These are phyloP conservation scores for Hyles vespertilio DNA, from an alignment of 1,140 invertebrate species.

Conservation along the genomic window DNA sequence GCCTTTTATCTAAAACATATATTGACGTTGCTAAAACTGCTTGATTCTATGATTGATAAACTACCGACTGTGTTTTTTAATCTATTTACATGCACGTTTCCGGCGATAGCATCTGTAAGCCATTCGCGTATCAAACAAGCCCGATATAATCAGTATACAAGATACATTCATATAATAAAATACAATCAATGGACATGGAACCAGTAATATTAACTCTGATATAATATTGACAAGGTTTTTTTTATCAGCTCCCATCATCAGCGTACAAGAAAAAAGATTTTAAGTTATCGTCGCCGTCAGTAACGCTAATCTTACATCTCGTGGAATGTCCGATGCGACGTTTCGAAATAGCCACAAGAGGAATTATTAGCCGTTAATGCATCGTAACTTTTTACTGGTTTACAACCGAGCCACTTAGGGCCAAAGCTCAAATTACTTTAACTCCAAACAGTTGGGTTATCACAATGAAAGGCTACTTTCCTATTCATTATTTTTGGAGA, in stretches of 20 bases:
- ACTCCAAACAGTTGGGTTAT: conserved; percentile 22
- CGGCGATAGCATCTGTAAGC: no score
- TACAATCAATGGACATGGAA: conserved; percentile 47
- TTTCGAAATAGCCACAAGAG: conserved; percentile 60
- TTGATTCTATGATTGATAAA: no score
- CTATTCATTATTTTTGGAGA: conserved; percentile 5
- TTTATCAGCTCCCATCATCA: conserved; percentile 50
- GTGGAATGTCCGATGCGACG: conserved; percentile 43
- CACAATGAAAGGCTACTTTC: conserved; percentile 8
- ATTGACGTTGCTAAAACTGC: no score
- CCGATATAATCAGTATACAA: conserved; percentile 21
- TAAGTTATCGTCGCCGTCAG: conserved; percentile 63
- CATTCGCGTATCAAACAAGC: no score
- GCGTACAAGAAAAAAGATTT: conserved; percentile 61
- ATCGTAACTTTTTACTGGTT: conserved; percentile 51
- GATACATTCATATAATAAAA: conserved; percentile 51
- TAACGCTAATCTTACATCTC: conserved; percentile 60
- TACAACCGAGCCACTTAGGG: conserved; percentile 41
- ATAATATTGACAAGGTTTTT: conserved; percentile 59
- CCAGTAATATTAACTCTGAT: conserved; percentile 40
- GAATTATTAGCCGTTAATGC: conserved; percentile 64
- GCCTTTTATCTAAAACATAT: no score
- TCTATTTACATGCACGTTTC: no score
- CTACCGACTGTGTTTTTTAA: no score
- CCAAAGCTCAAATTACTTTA: conserved; percentile 42